Evolutionary conservation across 1,140 invertebrate species (phyloP), one percentile per base, ranked within the genome.

Genomic region (Trichogramma pretiosum): DNA sequence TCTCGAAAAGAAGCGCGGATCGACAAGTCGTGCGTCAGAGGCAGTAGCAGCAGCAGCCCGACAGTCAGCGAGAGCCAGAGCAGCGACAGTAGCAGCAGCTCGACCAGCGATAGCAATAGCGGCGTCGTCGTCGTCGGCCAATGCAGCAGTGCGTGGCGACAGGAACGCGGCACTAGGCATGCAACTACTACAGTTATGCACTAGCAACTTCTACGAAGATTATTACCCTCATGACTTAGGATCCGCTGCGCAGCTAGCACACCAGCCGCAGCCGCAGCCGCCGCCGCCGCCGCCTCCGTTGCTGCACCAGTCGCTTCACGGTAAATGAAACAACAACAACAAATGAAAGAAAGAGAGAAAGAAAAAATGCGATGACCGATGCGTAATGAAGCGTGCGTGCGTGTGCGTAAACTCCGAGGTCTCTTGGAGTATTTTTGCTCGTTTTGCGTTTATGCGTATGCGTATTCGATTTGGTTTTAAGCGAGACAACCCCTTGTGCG

Each of bases 1-100:
- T 38, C 55, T 66, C 23, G 63, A 66, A 28, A 66, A 63, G 37
- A 64, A 60, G 42, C 44, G 59, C 42, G 55, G 53, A 43, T 42
- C 53, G 37, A 44, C 50, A 46, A 51, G 50, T 28, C 51, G 32
- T 28, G 53, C 37, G 33, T 28, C 41, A 19, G 45, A 24, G n/a
- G 21, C 41, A n/a, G 41, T 21, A 32, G 16, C 28, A 32, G 16
- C 28, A 28, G n/a, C n/a, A n/a, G n/a, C n/a, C n/a, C n/a, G 24
- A 28, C 11, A 28, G 5, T 5, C 5, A 56, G 56, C 18, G 53
- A 58, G 34, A 56, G 57, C 55, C 38, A 53, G 10, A 55, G 56
- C 46, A 57, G 56, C 38, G 35, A 43, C 18, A 50, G 28, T 34
- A 36, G 26, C 39, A 30, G n/a, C 28, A 46, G 38, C 4, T 4